Conservation (phyloP, 2,888 invertebrate genomes). For the Panopea generosa region DNA sequence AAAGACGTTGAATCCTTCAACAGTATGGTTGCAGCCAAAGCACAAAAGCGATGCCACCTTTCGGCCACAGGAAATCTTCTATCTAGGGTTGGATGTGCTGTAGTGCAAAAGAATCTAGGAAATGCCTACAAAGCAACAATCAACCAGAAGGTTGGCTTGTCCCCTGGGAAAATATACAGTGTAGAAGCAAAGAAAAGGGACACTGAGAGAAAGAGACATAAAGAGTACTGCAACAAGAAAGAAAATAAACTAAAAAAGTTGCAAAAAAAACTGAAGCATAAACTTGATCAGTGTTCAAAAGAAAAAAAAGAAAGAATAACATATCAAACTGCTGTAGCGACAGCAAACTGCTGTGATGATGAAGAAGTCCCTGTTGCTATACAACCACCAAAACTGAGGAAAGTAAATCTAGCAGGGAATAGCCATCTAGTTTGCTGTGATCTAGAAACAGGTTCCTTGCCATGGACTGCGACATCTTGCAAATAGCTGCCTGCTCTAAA, state of each 20-base stretch:
- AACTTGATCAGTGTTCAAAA: not conserved
- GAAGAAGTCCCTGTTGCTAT: not conserved
- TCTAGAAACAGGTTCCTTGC: conserved; percentile 38
- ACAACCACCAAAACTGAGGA: not conserved
- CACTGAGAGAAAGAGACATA: conserved; percentile 28
- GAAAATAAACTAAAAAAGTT: conserved; percentile 27
- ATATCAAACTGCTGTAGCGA: conserved; percentile 9
- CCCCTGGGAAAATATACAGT: conserved; percentile 30
- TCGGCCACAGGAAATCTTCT: conserved; percentile 29
- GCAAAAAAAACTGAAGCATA: conserved; percentile 24
- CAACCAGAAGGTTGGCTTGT: conserved; percentile 20
- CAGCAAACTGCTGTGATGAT: not conserved
- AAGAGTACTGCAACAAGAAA: conserved; percentile 13
- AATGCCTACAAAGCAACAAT: conserved; percentile 17
- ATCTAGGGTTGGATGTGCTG: conserved; percentile 30
- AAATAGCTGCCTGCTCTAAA: conserved; percentile 55
- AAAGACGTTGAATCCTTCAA: conserved; percentile 54
- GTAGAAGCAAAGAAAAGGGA: conserved; percentile 21
- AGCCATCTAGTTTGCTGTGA: conserved; percentile 26
- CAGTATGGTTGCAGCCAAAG: conserved; percentile 48
- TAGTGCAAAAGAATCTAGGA: conserved; percentile 36
- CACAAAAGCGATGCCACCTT: conserved; percentile 41
- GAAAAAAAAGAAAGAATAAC: conserved; percentile 8
- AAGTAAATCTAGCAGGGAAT: not conserved
- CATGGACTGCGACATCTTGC: conserved; percentile 34